Conservation (phyloP, 92 coral and sea anemone species). For the Pocillopora grandis region DNA sequence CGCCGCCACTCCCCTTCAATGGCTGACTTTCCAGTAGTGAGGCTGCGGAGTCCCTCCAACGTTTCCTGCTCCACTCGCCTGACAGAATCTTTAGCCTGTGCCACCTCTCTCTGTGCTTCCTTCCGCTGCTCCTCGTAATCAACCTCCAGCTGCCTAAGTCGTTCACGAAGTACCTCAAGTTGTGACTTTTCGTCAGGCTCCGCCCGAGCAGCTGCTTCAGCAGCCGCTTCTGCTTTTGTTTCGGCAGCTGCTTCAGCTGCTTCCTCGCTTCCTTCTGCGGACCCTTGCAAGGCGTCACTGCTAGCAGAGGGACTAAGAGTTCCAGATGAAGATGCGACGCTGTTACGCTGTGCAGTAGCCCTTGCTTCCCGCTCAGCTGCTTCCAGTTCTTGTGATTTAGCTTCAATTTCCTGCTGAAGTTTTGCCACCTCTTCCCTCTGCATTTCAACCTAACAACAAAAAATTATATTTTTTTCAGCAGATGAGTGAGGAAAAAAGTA, state of each 20-base stretch:
- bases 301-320: conserved; percentile 30
- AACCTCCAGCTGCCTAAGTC: conserved; percentile 81
- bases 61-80: conserved; percentile 91
- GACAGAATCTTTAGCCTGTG: conserved; percentile 91
- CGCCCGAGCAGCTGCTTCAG: conserved; percentile 44
- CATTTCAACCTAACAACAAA: conserved; percentile 55
- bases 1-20: conserved; percentile 91
- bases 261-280: conserved; percentile 30
- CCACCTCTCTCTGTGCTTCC: conserved; percentile 75
- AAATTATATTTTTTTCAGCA: no score
- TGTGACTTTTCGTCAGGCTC: conserved; percentile 73
- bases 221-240: conserved; percentile 33
- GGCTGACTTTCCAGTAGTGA: conserved; percentile 96
- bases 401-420: conserved; percentile 87
- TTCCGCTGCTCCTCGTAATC: conserved; percentile 92
- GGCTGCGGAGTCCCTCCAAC: conserved; percentile 88
- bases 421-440: conserved; percentile 89
- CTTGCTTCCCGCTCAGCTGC: conserved; percentile 81
- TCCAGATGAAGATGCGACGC: conserved; percentile 47
- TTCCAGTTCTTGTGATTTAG: conserved; percentile 86
- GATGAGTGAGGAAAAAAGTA: no score
- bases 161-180: conserved; percentile 81
- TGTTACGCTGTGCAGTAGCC: conserved; percentile 52
- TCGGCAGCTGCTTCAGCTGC: conserved; percentile 23
- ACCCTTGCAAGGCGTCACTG: conserved; percentile 17